A percentile compares a stretch with the other conserved stretches of the same genome.
phyloP scores from a whole-genome alignment of 2,888 invertebrate genomes.

The Frankliniella intonsa region DNA sequence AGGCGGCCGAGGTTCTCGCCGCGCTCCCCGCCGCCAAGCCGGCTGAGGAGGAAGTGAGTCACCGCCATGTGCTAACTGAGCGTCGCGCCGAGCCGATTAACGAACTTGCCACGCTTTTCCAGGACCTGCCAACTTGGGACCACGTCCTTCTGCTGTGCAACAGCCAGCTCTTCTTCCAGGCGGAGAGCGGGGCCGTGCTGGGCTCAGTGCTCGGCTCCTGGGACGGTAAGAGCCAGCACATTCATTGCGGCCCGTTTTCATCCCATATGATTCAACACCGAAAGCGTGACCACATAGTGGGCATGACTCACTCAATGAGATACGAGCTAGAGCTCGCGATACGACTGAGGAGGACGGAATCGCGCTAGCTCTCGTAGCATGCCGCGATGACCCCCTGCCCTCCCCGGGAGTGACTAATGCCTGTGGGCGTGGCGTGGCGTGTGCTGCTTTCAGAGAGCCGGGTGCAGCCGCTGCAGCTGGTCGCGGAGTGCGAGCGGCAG shows the following conservation, averaged over 20 bases:
- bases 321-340: conserved; percentile 36
- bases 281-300: conserved; percentile 46
- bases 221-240: conserved; percentile 24
- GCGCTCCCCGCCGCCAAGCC: conserved; percentile 44
- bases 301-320: neutral
- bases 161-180: conserved; percentile 45
- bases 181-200: conserved; percentile 45
- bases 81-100: too few relatives aligned
- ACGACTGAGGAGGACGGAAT: neutral
- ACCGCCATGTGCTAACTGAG: conserved; percentile 34
- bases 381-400: neutral
- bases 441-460: conserved; percentile 20
- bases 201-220: conserved; percentile 25
- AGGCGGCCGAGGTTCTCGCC: conserved; percentile 52
- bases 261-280: conserved; percentile 46
- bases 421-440: conserved; percentile 38
- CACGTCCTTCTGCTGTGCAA: conserved; percentile 50
- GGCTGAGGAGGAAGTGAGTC: conserved; percentile 42
- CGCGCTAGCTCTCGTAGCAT: neutral
- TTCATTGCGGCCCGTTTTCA: conserved; percentile 49
- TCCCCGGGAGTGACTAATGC: neutral
- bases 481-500: conserved; percentile 43
- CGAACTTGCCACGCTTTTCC: too few relatives aligned
- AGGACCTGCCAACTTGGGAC: conserved; percentile 34
- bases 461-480: conserved; percentile 36